Evolutionary conservation across 1,140 invertebrate species (phyloP), one percentile per base, ranked within the genome.

Genomic region (Zaprionus vittiger): DNA sequence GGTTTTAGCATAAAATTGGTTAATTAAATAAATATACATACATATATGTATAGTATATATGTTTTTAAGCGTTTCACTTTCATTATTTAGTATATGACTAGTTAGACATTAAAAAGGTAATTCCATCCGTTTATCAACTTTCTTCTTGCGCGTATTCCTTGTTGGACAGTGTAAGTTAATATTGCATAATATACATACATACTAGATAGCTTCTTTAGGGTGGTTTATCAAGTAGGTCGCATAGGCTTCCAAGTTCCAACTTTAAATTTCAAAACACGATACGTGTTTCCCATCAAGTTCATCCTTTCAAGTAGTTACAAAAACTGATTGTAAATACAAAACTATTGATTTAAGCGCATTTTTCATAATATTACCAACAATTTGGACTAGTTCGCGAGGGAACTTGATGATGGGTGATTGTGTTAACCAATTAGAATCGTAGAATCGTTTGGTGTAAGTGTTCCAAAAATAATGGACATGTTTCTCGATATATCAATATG

Each of bases 151-250:
- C 20, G 37, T 37, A 5, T 59, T 54, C 52, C 47, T 64, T 81
- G 44, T 65, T 80, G 84, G 83, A 87, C 84, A 87, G 80, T 89
- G 69, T 81, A 69, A 26, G 68, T 76, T 76, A 68, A 82, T 64
- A 71, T 85, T 77, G 79, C 82, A 70, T 83, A 77, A 75, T 70
- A 74, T 63, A 57, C 55, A 81, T 80, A 60, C 44, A 77, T 79
- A 68, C 79, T 73, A 80, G 61, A 62, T 74, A 62, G 59, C 38
- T 80, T 80, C 56, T 75, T 47, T 75, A 63, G 73, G 82, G 83
- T 86, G 73, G 83, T 87, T 86, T 83, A 83, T 64, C 70, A 81
- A 74, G 66, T 87, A 87, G 83, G 80, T 86, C 80, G 83, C 77
- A 74, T 80, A 68, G 76, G 54, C 62, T 64, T 66, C 54, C 37